phyloP scores from a whole-genome alignment of 2,113 vertebrate species.

The Carassius carassius region DNA sequence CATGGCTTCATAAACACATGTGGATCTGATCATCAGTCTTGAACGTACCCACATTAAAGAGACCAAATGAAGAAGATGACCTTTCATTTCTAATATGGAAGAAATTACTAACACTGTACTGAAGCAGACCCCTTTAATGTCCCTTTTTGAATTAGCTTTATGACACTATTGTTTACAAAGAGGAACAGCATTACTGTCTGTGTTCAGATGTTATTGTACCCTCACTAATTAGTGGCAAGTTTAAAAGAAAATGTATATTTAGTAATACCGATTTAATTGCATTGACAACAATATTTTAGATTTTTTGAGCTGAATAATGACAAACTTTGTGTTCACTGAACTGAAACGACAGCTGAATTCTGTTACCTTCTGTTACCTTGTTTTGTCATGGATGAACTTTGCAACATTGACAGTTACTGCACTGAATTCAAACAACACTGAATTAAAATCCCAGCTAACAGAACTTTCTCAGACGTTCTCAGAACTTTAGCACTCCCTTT shows the following conservation, averaged over 20 bases:
- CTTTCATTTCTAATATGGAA: constrained; percentile 20
- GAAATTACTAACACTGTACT: constrained; percentile 1
- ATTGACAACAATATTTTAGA: background rate
- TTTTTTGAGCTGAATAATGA: too few species aligned
- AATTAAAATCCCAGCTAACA: too few species aligned
- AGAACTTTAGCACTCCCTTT: too few species aligned
- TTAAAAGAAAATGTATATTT: background rate
- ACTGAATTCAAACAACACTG: too few species aligned
- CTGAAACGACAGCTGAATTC: too few species aligned
- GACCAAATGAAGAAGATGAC: background rate
- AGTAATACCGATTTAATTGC: background rate
- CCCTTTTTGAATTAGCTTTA: constrained; percentile 4
- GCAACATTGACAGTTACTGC: background rate
- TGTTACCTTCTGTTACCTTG: background rate
- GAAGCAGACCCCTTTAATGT: background rate
- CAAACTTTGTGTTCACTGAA: too few species aligned
- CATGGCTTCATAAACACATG: background rate
- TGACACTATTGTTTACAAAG: background rate
- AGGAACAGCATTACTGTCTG: background rate
- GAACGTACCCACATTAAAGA: background rate
- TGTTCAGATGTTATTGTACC: background rate
- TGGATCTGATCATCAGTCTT: constrained; percentile 19
- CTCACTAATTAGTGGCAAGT: background rate
- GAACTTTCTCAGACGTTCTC: too few species aligned
- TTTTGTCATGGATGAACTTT: background rate